phyloP scores from a whole-genome alignment of 92 coral and sea anemone genomes.

The Phymanthus crucifer region DNA sequence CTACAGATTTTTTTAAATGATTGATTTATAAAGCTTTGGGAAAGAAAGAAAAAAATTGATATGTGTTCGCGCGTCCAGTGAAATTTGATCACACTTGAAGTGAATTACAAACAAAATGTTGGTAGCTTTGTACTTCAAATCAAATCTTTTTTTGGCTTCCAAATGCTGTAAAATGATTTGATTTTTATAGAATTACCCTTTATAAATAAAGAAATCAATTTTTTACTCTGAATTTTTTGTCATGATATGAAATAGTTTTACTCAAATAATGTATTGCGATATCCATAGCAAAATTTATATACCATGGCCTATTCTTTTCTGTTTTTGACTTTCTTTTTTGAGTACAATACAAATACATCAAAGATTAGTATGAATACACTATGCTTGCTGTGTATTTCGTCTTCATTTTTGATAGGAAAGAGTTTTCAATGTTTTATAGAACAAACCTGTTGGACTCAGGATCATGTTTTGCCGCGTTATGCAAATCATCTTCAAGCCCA shows the following conservation, averaged over 20 bases:
- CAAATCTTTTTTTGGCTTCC: background rate
- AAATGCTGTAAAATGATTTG: conserved; percentile 2
- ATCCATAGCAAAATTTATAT: background rate
- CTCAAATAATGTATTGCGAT: background rate
- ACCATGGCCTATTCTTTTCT: background rate
- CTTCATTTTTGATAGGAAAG: background rate
- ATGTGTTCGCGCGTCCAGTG: background rate
- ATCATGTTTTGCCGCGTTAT: background rate
- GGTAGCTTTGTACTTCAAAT: background rate
- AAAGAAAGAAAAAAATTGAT: background rate
- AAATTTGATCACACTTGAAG: background rate
- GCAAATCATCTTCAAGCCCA: background rate
- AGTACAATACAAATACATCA: background rate
- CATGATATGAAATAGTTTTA: background rate
- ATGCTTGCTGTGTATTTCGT: background rate
- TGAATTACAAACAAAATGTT: background rate
- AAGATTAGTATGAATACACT: background rate
- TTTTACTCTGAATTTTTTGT: background rate
- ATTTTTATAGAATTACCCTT: background rate
- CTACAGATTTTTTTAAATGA: background rate
- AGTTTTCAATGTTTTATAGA: background rate
- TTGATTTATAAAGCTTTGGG: background rate
- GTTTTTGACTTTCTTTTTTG: background rate
- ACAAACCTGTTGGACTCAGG: background rate
- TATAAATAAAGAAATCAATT: background rate